A percentile compares a stretch with the other conserved stretches of the same genome.
These are phyloP conservation scores for Drosophila antonietae DNA, from an alignment of 2,888 invertebrate species.

Conservation along the genomic window DNA sequence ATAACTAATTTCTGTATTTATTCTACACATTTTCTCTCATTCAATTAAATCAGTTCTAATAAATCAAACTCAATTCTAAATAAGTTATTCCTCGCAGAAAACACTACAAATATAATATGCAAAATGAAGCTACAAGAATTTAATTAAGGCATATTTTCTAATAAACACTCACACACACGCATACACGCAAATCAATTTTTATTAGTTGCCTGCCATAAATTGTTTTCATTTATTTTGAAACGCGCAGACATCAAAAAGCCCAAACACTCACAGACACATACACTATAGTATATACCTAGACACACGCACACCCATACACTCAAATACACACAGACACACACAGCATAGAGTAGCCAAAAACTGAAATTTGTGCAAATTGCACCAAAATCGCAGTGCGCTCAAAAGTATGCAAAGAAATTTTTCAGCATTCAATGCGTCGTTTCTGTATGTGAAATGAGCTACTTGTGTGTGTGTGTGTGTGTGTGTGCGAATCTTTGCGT, in stretches of 20 bases:
- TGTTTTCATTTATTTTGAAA: conserved; percentile 68
- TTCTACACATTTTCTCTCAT: neutral
- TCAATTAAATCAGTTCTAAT: neutral
- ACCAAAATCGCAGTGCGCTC: conserved; percentile 42
- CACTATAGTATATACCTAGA: conserved; percentile 3
- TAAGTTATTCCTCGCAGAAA: neutral
- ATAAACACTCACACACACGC: neutral
- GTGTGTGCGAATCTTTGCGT: neutral
- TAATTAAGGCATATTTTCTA: conserved; percentile 5
- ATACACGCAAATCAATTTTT: conserved; percentile 32
- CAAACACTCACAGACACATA: conserved; percentile 9
- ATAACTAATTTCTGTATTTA: neutral
- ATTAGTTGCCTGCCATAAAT: conserved; percentile 37
- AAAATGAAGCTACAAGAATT: neutral
- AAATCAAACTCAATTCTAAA: neutral
- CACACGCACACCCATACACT: conserved; percentile 8
- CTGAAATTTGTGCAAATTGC: conserved; percentile 36
- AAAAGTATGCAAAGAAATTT: conserved; percentile 47
- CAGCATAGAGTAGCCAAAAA: conserved; percentile 42
- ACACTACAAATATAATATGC: neutral
- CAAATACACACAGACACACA: conserved; percentile 12
- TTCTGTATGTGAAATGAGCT: neutral
- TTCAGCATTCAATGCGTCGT: conserved; percentile 20
- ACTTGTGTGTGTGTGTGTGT: neutral
- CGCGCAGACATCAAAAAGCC: conserved; percentile 41